phyloP scores from a whole-genome alignment of 1,140 invertebrate species.

The Drosophila mojavensis region DNA sequence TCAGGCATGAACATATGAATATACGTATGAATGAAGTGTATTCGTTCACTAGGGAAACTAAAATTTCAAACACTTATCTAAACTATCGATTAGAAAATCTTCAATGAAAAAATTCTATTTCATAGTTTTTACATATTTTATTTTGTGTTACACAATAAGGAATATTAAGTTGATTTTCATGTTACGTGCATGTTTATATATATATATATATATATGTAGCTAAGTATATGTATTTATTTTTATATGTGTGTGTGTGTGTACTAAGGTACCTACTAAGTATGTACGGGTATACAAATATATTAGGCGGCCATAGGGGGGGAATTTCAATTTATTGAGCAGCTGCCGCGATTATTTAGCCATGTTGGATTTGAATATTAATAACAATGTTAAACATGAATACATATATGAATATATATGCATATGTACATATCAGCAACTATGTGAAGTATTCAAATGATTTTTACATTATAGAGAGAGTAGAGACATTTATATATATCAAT shows the following conservation, averaged over 20 bases:
- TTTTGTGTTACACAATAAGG: slow-evolving; percentile 77
- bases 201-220: slow-evolving; percentile 19
- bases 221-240: slow-evolving; percentile 29
- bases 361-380: slow-evolving; percentile 19
- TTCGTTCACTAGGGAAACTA: too few relatives aligned
- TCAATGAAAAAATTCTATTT: too few relatives aligned
- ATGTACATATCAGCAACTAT: background rate
- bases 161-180: slow-evolving; percentile 73
- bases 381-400: slow-evolving; percentile 27
- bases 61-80: too few relatives aligned
- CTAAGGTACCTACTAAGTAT: slow-evolving; percentile 13
- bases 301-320: slow-evolving; percentile 14
- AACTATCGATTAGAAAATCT: too few relatives aligned
- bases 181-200: slow-evolving; percentile 57
- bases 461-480: slow-evolving; percentile 10
- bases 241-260: slow-evolving; percentile 14
- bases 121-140: slow-evolving; percentile 24
- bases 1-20: too few relatives aligned
- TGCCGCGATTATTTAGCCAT: background rate
- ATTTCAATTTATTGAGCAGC: slow-evolving; percentile 17
- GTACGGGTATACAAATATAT: slow-evolving; percentile 20
- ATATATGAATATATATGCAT: slow-evolving; percentile 5
- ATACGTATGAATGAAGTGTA: too few relatives aligned
- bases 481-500: slow-evolving; percentile 26
- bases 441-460: background rate